Evolutionary conservation across 2,888 invertebrate species (phyloP), one percentile per base, ranked within the genome.

Genomic region (Drosophila subsilvestris): DNA sequence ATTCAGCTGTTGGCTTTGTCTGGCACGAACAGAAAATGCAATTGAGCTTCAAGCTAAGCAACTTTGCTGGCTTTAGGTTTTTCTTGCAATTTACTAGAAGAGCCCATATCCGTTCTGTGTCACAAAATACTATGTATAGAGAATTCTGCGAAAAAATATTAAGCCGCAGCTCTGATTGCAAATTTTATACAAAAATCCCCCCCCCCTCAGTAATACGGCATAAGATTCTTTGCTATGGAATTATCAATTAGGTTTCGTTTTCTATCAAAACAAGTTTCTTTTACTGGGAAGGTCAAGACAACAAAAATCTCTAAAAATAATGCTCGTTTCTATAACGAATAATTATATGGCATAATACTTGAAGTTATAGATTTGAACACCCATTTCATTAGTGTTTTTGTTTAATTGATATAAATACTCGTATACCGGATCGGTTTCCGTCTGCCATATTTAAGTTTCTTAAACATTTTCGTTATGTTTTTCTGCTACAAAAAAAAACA

Each of bases 211-310:
- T 49, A 53, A 44, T 44, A 17, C 29, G 44, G 9, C 67, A 65
- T 42, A 42, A 18, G n/a, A 65, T 37, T 48, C 42, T 44, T 68
- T 43, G 29, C 65, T 12, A 66, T 66, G 51, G 42, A 54, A 68
- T 68, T 43, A 65, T 67, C 54, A 29, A 53, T 37, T 54, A 68
- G 32, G 48, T 20, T 29, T 68, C 37, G 68, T 32, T 53, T 18
- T 42, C n/a, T 10, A 29, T 4, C 45, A n/a, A 54, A 66, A 68
- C 69, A 29, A 49, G 69, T 71, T 71, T 69, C 12, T 29, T 50
- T 70, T 22, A 53, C 49, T 20, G 37, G 32, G 59, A 70, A 66
- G 66, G 66, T 49, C 66, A 66, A 55, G 49, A 55, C 55, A 66
- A 49, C 48, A 66, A 53, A 50, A 57, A 51, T 27, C 27, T 10